Conservation (phyloP, 2,888 invertebrate genomes). For the Xestia ashworthii region DNA sequence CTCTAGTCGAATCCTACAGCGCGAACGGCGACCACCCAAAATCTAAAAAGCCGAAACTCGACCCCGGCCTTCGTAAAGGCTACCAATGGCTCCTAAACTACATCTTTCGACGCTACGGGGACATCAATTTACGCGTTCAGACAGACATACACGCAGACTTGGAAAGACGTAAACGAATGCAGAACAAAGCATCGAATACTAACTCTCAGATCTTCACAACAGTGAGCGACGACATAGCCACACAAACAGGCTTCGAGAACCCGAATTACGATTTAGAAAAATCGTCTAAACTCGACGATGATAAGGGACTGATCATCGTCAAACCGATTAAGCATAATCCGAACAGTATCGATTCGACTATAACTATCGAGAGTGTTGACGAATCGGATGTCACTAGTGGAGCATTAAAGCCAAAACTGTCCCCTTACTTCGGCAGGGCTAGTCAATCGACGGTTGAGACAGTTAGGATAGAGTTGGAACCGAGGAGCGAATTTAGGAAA, state of each 20-base stretch:
- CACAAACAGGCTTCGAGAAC: constrained; percentile 88
- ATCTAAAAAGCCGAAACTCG: constrained; percentile 89
- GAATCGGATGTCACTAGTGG: constrained; percentile 77
- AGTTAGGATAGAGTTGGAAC: constrained; percentile 84
- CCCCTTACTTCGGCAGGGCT: constrained; percentile 84
- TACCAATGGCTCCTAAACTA: constrained; percentile 93
- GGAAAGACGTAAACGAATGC: constrained; percentile 86
- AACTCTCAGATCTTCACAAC: constrained; percentile 78
- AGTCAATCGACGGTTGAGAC: constrained; percentile 78
- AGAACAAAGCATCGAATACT: constrained; percentile 81
- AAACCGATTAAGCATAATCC: constrained; percentile 79
- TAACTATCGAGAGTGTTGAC: constrained; percentile 84
- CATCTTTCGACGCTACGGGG: constrained; percentile 92
- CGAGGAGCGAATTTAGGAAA: constrained; percentile 84
- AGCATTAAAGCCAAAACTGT: constrained; percentile 81
- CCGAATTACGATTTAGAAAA: constrained; percentile 81
- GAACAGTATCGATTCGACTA: constrained; percentile 83
- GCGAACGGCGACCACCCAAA: constrained; percentile 80
- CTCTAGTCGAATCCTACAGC: constrained; percentile 94
- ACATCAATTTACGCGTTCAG: constrained; percentile 92
- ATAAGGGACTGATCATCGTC: constrained; percentile 81
- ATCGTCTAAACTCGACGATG: constrained; percentile 65
- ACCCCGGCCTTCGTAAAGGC: constrained; percentile 92
- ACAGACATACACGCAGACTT: constrained; percentile 91
- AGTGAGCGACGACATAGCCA: constrained; percentile 82